These are phyloP conservation scores for Apoda limacodes DNA, from an alignment of 2,888 invertebrate genomes.

Conservation along the genomic window DNA sequence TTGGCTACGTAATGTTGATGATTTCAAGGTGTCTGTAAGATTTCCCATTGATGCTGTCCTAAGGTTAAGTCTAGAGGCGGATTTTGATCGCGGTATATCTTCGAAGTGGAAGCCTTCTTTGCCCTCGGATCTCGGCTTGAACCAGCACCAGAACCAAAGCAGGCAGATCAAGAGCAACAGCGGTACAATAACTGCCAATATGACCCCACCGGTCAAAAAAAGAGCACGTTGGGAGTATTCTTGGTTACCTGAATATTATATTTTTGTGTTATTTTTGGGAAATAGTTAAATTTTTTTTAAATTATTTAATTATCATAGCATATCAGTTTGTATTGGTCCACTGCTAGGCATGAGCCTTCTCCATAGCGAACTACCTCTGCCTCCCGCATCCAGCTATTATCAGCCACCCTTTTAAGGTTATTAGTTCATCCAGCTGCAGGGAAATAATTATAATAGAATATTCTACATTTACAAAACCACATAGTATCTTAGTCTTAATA, in stretches of 20 bases:
- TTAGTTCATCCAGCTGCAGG: too few species aligned
- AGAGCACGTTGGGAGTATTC: constrained; percentile 78
- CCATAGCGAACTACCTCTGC: too few species aligned
- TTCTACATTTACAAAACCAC: too few species aligned
- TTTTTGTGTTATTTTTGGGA: constrained; percentile 4
- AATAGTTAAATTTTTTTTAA: background rate
- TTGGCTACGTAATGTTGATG: constrained; percentile 46
- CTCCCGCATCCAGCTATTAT: too few species aligned
- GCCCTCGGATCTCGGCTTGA: constrained; percentile 69
- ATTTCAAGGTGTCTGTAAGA: constrained; percentile 60
- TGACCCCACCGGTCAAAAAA: constrained; percentile 80
- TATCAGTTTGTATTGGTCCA: too few species aligned
- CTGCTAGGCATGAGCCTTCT: too few species aligned
- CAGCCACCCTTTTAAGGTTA: too few species aligned
- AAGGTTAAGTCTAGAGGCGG: constrained; percentile 70
- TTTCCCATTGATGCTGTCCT: constrained; percentile 65
- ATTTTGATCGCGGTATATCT: constrained; percentile 68
- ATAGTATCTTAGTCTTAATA: too few species aligned
- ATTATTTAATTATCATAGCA: background rate
- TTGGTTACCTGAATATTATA: constrained; percentile 69
- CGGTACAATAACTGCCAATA: constrained; percentile 79
- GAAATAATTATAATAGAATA: too few species aligned
- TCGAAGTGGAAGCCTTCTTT: constrained; percentile 68
- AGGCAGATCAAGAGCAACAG: constrained; percentile 72
- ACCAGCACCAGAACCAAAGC: constrained; percentile 73